A percentile compares a stretch with the other conserved stretches of the same genome.
Conservation (phyloP, 2,888 invertebrate genomes). For the Amphipoea lucens region DNA sequence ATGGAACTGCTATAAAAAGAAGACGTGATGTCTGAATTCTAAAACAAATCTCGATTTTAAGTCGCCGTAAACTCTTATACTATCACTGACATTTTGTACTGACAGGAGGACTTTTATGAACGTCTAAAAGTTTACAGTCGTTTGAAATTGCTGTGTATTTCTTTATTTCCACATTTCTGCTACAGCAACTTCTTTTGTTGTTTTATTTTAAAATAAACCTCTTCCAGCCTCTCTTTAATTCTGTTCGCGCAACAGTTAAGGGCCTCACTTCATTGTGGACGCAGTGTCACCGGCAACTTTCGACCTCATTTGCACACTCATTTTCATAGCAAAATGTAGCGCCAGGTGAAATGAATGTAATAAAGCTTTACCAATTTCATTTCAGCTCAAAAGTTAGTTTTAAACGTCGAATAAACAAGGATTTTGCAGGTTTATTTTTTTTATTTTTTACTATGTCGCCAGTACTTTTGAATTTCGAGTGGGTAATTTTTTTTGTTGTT, state of each 20-base stretch:
- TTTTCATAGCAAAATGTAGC: conserved; percentile 72
- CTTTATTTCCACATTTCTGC: neutral
- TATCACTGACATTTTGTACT: neutral
- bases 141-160: neutral
- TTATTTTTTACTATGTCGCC: conserved; percentile 8
- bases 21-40: neutral
- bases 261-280: conserved; percentile 67
- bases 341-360: conserved; percentile 68
- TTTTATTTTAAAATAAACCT: conserved; percentile 16
- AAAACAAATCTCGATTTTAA: neutral
- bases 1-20: neutral
- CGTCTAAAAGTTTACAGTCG: neutral
- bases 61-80: neutral
- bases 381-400: conserved; percentile 34
- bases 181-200: neutral
- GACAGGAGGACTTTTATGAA: neutral
- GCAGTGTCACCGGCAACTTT: conserved; percentile 71
- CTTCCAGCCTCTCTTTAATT: conserved; percentile 55
- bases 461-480: neutral
- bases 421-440: neutral
- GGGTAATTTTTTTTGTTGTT: neutral
- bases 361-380: conserved; percentile 65
- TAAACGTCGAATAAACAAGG: conserved; percentile 33
- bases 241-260: conserved; percentile 70
- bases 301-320: conserved; percentile 75